These are phyloP conservation scores for Penelope pileata DNA, from an alignment of 2,113 vertebrate genomes.

Conservation along the genomic window DNA sequence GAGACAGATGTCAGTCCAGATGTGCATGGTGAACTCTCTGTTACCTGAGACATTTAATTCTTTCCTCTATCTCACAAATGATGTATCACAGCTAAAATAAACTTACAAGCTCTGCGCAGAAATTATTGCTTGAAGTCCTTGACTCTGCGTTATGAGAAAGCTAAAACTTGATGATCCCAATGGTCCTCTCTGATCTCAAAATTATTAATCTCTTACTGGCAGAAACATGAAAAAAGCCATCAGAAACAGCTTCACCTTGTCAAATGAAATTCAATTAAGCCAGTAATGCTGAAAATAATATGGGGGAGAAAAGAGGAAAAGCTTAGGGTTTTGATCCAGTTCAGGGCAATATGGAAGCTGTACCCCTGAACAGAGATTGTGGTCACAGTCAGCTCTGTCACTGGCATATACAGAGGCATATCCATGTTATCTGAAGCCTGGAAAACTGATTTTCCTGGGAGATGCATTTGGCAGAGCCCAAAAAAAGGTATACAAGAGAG, in stretches of 20 bases:
- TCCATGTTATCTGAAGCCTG: not conserved
- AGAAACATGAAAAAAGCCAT: not conserved
- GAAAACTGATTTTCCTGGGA: not conserved
- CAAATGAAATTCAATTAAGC: not conserved
- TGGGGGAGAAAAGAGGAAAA: not conserved
- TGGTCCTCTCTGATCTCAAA: not conserved
- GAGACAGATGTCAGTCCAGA: conserved; percentile 4
- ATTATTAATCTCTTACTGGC: not conserved
- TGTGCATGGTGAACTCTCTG: conserved; percentile 21
- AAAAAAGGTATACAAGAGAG: not conserved
- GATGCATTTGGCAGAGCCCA: not conserved
- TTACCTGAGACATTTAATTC: not conserved
- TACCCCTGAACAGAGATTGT: fast-evolving
- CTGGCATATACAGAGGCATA: not conserved
- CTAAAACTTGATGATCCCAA: not conserved
- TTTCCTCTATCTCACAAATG: not conserved
- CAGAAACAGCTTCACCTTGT: not conserved
- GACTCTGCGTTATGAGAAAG: not conserved
- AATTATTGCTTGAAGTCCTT: not conserved
- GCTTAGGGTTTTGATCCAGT: not conserved
- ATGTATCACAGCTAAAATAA: not conserved
- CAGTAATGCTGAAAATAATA: not conserved
- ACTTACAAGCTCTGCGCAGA: not conserved
- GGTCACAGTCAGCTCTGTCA: not conserved
- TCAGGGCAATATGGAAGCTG: not conserved